Evolutionary conservation across 2,113 vertebrate genomes (phyloP).

Genomic region (Coreoperca whiteheadi): DNA sequence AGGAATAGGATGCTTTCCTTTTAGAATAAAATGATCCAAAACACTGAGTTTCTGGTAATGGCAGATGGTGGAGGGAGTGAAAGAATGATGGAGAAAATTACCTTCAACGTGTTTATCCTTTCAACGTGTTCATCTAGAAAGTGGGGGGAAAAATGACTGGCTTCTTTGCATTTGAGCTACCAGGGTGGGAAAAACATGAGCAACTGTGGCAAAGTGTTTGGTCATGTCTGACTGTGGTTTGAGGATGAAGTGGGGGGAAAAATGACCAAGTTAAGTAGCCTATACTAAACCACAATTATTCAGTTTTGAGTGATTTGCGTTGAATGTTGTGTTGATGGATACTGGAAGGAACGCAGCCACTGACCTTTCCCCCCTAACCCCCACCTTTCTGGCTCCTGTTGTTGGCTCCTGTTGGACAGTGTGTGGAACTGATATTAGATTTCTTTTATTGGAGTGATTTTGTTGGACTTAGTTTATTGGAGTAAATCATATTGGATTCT

Average conservation of each 20-base stretch:
- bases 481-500: neutral
- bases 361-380: neutral
- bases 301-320: neutral
- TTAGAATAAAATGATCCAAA: conserved; percentile 27
- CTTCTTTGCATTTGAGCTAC: neutral
- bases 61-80: conserved; percentile 3
- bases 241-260: neutral
- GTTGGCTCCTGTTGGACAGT: neutral
- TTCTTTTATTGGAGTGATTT: neutral
- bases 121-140: neutral
- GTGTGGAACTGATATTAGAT: neutral
- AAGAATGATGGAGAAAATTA: conserved; percentile 1
- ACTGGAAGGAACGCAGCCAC: neutral
- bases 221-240: neutral
- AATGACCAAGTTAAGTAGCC: too few species aligned
- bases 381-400: neutral
- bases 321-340: neutral
- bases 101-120: conserved; percentile 17
- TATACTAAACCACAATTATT: neutral
- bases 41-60: neutral
- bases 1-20: neutral
- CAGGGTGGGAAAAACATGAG: neutral
- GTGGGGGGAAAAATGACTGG: neutral
- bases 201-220: neutral
- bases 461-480: neutral